These are phyloP conservation scores for Hippoglossus stenolepis DNA, from an alignment of 2,113 vertebrate genomes.

Conservation along the genomic window DNA sequence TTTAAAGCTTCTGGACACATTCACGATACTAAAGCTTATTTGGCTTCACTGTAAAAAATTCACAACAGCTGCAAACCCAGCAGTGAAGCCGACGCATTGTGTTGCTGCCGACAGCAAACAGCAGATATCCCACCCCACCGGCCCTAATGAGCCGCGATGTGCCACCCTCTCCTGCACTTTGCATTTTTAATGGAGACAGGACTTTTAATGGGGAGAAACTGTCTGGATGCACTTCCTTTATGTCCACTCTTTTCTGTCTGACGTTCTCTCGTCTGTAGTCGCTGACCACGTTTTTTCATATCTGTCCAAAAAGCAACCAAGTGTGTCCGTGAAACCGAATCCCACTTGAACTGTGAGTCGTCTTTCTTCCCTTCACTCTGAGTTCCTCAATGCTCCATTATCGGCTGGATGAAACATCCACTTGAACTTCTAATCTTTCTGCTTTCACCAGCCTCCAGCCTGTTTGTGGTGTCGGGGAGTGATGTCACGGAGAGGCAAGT, in stretches of 20 bases:
- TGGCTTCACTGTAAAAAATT: background rate
- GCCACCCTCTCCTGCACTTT: conserved; percentile 23
- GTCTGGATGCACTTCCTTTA: background rate
- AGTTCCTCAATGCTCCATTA: background rate
- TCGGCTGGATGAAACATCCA: background rate
- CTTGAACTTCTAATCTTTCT: background rate
- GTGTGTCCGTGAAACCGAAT: conserved; percentile 2
- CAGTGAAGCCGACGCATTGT: conserved; percentile 1
- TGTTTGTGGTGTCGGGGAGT: background rate
- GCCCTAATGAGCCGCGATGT: conserved; percentile 39
- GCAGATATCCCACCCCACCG: conserved; percentile 6
- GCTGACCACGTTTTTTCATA: background rate
- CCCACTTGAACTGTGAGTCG: conserved; percentile 1
- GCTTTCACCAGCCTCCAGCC: background rate
- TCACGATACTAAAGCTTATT: background rate
- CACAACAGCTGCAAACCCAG: conserved; percentile 26
- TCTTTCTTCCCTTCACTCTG: background rate
- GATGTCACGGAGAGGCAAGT: background rate
- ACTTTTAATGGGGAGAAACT: background rate
- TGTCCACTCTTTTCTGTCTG: no score
- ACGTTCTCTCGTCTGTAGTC: background rate
- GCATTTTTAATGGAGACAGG: conserved; percentile 24
- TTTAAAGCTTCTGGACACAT: background rate
- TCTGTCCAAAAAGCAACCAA: background rate
- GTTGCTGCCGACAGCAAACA: conserved; percentile 35